Base-by-base conservation (phyloP, 2,113 vertebrate genomes). In the Mormoops blainvillei region DNA sequence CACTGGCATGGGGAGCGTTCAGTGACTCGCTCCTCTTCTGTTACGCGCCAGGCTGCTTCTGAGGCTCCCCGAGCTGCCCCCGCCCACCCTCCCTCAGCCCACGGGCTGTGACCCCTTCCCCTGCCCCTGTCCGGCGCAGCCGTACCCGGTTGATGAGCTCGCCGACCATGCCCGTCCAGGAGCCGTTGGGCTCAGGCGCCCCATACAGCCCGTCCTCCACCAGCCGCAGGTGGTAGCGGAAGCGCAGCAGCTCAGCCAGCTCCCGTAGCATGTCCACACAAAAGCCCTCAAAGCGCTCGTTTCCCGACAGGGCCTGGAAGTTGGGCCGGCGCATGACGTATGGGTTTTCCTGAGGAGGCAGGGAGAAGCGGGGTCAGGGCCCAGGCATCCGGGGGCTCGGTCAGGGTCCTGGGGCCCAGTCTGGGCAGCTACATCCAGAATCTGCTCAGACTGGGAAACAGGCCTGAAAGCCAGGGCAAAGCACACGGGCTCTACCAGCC, bases 151-250 rank as follows among this genome's bases (percentile, higher is more conserved):
- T 99, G 98, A 99, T 99, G 88, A 99, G 99, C 97, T 99, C 99
- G 13, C 99, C 99, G 81, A 99, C 99, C 99, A 99, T 99, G 71
- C 99, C 99, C 0, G 99, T 99, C 99, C 99, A 99, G 97, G 99
- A 99, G 43, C 99, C 99, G 0, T 99, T 99, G 92, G 99, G 98
- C 70, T 99, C 99, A 0, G 99, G 99, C 0, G 99, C 99, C 0
- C 99, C 99, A 0, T 99, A 99, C 4, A 99, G 98, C 4, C 99
- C 99, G 0, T 99, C 99, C 18, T 99, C 99, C 95, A 99, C 99
- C 98, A 99, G 97, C 56, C 99, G 99, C 97, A 99, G 99, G 93
- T 97, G 98, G 96, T 99, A 99, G 76, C 98, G 99, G 98, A 99
- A 99, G 93, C 99, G 99, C 41, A 99, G 98, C 85, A 99, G 98